Conservation (phyloP, 1,140 invertebrate species). For the Geopemphigus sp. region DNA sequence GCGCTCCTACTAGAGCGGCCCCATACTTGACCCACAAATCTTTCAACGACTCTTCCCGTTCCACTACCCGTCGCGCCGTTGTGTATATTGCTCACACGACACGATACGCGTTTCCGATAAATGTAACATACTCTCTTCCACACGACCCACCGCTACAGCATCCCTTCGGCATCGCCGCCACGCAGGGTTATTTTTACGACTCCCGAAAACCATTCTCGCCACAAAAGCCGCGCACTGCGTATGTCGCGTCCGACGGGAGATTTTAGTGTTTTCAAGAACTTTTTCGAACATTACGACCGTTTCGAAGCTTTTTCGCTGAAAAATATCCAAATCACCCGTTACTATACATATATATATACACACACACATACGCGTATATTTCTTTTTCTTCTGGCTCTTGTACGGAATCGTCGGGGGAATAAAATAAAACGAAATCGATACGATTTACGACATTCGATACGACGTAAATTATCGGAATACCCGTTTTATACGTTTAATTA, state of each 20-base stretch:
- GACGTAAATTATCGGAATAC: no score
- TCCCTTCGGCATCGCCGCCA: background rate
- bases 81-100: background rate
- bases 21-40: constrained; percentile 44
- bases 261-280: constrained; percentile 10
- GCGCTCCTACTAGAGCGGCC: background rate
- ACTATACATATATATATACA: no score
- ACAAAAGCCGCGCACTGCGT: background rate
- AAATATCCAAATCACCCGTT: constrained; percentile 4
- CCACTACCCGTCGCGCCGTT: background rate
- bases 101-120: constrained; percentile 39
- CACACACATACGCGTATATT: no score
- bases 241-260: background rate
- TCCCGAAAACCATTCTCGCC: constrained; percentile 23
- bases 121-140: background rate
- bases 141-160: background rate
- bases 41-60: constrained; percentile 19
- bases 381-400: no score
- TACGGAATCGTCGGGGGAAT: no score
- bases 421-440: no score
- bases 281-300: constrained; percentile 12
- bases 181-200: constrained; percentile 20
- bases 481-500: no score
- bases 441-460: no score
- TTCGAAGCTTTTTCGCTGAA: background rate